Evolutionary conservation across 2,113 vertebrate genomes (phyloP).

Genomic region (Chionis minor): DNA sequence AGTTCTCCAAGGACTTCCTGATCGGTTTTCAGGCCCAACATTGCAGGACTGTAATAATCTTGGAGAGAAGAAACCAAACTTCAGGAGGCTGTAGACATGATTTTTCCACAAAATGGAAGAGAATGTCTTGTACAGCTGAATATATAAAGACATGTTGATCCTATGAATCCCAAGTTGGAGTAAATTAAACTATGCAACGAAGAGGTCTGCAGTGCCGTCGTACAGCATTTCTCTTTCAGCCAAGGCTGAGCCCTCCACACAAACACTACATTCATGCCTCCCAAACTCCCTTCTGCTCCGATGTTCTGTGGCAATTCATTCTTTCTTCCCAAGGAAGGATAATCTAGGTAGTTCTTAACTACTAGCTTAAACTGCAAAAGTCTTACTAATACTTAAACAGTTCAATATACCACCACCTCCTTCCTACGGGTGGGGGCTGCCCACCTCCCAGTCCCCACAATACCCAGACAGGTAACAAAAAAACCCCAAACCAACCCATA

Average conservation of each 20-base stretch:
- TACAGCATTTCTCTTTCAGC: not conserved
- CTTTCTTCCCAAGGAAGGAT: not conserved
- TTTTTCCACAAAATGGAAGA: not conserved
- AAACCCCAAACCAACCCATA: not conserved
- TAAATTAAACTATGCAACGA: not conserved
- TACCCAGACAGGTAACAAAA: not conserved
- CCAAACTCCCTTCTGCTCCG: not conserved
- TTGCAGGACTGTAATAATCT: conserved; percentile 91
- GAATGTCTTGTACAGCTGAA: not conserved
- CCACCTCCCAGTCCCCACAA: not conserved
- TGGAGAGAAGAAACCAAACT: not conserved
- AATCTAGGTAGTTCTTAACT: not conserved
- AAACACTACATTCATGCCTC: not conserved
- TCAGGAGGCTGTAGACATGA: not conserved
- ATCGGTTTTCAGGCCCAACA: conserved; percentile 92
- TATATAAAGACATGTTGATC: not conserved
- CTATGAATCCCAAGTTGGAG: not conserved
- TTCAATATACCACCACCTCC: not conserved
- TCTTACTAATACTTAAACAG: not conserved
- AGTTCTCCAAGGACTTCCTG: conserved; percentile 93
- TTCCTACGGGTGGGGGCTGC: not conserved
- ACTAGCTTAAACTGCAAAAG: not conserved
- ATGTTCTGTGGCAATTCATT: not conserved
- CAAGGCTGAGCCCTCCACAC: not conserved
- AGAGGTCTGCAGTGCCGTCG: not conserved